Percentiles rank a stretch among this genome's conserved stretches.
Evolutionary conservation across 2,888 invertebrate species (phyloP).

Genomic region (Prosopocoilus inquinatus): DNA sequence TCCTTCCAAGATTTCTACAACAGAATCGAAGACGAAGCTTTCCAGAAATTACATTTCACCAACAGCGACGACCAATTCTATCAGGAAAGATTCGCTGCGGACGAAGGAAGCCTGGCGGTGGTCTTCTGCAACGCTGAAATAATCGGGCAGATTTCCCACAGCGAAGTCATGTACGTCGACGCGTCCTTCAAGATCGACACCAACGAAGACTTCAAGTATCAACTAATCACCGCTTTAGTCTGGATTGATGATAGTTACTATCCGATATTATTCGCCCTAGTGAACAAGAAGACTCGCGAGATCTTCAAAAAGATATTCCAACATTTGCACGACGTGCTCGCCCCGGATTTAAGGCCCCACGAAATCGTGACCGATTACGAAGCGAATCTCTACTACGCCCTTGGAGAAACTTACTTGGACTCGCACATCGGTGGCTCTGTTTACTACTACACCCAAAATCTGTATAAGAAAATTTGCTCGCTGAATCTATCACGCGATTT

Average conservation of each 20-base stretch:
- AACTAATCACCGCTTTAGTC: conserved; percentile 43
- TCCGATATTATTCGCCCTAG: conserved; percentile 42
- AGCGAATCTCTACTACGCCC: conserved; percentile 44
- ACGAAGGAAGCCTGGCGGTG: conserved; percentile 47
- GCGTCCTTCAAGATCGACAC: conserved; percentile 44
- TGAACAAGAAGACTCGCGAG: conserved; percentile 40
- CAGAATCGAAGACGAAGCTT: conserved; percentile 38
- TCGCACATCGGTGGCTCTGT: conserved; percentile 46
- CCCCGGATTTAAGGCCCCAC: conserved; percentile 40
- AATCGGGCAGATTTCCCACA: conserved; percentile 35
- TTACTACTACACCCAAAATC: conserved; percentile 46
- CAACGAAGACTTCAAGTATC: conserved; percentile 40
- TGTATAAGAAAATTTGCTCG: conserved; percentile 46
- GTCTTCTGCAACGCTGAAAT: conserved; percentile 41
- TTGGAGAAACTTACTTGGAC: conserved; percentile 43
- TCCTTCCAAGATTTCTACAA: conserved; percentile 43
- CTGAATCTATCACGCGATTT: conserved; percentile 40
- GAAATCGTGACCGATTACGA: conserved; percentile 48
- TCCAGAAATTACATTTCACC: conserved; percentile 44
- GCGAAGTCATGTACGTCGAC: conserved; percentile 46
- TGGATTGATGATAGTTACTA: conserved; percentile 45
- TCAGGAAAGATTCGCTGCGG: conserved; percentile 62
- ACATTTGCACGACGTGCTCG: conserved; percentile 38
- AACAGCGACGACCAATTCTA: conserved; percentile 46
- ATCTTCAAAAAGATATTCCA: conserved; percentile 43